phyloP scores from a whole-genome alignment of 2,888 invertebrate species.

The Oxytorus armatus region DNA sequence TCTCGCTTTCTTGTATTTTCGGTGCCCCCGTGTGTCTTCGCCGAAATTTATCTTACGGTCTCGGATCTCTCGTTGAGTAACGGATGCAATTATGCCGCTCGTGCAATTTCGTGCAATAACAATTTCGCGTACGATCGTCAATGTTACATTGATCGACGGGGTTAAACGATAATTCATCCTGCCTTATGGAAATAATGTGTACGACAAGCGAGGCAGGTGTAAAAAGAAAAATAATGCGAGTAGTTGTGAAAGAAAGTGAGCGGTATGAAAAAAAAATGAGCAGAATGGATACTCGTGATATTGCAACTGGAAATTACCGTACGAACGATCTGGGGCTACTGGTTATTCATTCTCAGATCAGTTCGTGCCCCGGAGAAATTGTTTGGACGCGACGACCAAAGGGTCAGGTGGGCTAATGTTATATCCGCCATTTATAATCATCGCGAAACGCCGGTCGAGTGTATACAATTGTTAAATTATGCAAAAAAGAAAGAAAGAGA shows the following conservation, averaged over 20 bases:
- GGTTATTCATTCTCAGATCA: too few relatives aligned
- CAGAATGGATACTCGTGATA: too few relatives aligned
- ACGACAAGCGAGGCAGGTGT: too few relatives aligned
- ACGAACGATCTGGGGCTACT: too few relatives aligned
- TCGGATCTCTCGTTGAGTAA: constrained; percentile 15
- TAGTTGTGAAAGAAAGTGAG: too few relatives aligned
- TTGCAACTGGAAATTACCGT: too few relatives aligned
- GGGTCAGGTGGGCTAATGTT: constrained; percentile 11
- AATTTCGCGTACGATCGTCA: constrained; percentile 52
- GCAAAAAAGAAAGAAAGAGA: constrained; percentile 56
- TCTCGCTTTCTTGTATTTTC: neutral
- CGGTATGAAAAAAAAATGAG: too few relatives aligned
- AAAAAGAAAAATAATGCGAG: too few relatives aligned
- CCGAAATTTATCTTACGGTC: constrained; percentile 44
- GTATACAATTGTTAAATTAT: constrained; percentile 74
- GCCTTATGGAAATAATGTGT: too few relatives aligned
- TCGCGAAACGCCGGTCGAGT: neutral
- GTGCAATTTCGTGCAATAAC: constrained; percentile 66
- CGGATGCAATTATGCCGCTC: constrained; percentile 51
- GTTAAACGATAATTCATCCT: too few relatives aligned
- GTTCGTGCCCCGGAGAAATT: too few relatives aligned
- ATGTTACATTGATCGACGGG: constrained; percentile 41
- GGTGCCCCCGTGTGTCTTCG: constrained; percentile 2
- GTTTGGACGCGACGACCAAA: neutral
- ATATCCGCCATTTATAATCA: constrained; percentile 19